Evolutionary conservation across 2,797 vertebrate species (phyloP).

Genomic region (Rhinogobio ventralis): DNA sequence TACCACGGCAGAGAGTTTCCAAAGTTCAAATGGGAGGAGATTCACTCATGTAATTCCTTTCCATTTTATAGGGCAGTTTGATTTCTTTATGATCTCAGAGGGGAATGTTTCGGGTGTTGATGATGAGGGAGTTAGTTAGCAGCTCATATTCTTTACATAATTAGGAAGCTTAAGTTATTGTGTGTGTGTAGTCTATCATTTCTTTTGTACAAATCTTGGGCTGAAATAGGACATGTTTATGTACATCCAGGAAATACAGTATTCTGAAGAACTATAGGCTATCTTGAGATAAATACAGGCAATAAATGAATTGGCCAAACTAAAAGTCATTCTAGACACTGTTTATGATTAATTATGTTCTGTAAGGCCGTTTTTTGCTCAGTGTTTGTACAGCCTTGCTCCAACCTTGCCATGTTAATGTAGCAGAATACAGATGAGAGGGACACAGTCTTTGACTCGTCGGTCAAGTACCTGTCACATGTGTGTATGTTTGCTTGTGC

Average conservation of each 20-base stretch:
- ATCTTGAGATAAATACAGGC: conserved; percentile 5
- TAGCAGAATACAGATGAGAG: not conserved
- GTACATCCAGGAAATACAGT: not conserved
- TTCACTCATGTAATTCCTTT: conserved; percentile 16
- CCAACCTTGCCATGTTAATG: conserved; percentile 59
- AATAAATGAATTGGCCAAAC: not conserved
- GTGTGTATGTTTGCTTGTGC: conserved; percentile 18
- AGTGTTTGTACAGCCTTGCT: conserved; percentile 72
- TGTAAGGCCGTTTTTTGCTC: conserved; percentile 39
- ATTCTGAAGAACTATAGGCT: not conserved
- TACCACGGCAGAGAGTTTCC: conserved; percentile 51
- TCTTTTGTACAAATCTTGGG: not conserved
- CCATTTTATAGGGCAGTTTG: not conserved
- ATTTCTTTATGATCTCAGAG: not conserved
- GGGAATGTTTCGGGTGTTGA: not conserved
- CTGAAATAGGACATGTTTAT: not conserved
- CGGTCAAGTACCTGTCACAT: conserved; percentile 64
- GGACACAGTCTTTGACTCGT: conserved; percentile 61
- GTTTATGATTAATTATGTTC: not conserved
- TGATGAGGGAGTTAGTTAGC: not conserved
- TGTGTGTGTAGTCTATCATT: not conserved
- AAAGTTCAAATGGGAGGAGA: conserved; percentile 76
- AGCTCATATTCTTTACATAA: not conserved
- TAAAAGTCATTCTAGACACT: not conserved
- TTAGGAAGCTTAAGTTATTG: not conserved